Evolutionary conservation across 2,797 vertebrate species (phyloP).

Genomic region (Okamejei kenojei): DNA sequence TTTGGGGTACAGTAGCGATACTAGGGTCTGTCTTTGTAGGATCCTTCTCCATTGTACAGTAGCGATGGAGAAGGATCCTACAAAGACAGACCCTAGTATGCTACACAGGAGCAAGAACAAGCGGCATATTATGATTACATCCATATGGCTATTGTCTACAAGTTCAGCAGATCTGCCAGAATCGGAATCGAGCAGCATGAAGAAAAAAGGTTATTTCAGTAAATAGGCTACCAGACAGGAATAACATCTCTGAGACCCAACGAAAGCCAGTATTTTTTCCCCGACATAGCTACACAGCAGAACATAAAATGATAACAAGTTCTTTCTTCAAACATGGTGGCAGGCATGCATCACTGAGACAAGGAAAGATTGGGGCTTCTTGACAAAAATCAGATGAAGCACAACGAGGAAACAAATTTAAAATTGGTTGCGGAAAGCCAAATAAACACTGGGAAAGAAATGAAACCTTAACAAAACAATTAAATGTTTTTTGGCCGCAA

Average conservation of each 20-base stretch:
- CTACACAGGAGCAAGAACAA: not conserved
- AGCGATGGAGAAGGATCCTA: no score
- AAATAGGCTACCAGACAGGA: not conserved
- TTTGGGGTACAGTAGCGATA: no score
- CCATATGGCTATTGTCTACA: not conserved
- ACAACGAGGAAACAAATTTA: not conserved
- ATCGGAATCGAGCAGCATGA: not conserved
- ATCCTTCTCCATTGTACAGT: no score
- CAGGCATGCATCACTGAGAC: not conserved
- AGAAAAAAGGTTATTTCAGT: not conserved
- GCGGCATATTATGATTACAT: no score
- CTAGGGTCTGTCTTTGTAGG: no score
- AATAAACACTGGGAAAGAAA: not conserved
- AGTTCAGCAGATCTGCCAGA: not conserved
- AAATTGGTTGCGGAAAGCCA: not conserved
- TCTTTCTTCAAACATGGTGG: not conserved
- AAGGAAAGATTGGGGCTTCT: not conserved
- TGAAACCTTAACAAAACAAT: not conserved
- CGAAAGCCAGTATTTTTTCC: not conserved
- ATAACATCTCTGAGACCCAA: not conserved
- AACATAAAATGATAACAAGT: not conserved
- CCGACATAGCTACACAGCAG: not conserved
- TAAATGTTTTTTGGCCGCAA: not conserved
- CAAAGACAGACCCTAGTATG: no score
- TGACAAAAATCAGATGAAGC: not conserved